A percentile compares a stretch with the other conserved stretches of the same genome.
phyloP scores from a whole-genome alignment of 2,113 vertebrate species.

The Boleophthalmus pectinirostris region DNA sequence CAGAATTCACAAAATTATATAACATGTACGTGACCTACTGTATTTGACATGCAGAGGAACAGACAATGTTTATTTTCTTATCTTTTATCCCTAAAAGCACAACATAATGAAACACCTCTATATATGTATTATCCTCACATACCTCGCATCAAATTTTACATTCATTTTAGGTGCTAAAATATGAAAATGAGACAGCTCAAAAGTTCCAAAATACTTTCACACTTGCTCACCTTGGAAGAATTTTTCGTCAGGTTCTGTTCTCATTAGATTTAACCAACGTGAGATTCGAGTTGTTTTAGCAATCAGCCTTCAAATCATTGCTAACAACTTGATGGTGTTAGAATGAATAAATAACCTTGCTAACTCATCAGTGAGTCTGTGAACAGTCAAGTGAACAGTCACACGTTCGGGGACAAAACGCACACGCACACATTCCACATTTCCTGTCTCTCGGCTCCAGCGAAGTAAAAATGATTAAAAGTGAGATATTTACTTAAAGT shows the following conservation, averaged over 20 bases:
- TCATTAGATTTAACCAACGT: background rate
- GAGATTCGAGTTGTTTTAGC: background rate
- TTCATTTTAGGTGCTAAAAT: background rate
- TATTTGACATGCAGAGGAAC: too few relatives aligned
- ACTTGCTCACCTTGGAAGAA: background rate
- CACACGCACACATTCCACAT: background rate
- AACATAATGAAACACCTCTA: too few relatives aligned
- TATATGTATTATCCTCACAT: background rate
- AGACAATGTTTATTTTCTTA: too few relatives aligned
- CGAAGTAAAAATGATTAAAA: background rate
- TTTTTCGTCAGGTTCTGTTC: background rate
- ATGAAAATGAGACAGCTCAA: background rate
- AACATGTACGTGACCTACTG: too few relatives aligned
- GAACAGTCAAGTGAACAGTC: background rate
- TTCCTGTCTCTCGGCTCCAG: background rate
- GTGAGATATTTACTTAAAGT: constrained; percentile 16
- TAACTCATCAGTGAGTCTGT: constrained; percentile 3
- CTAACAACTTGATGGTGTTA: background rate
- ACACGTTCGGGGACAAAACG: background rate
- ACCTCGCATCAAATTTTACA: background rate
- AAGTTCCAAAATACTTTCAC: background rate
- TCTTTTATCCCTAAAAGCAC: too few relatives aligned
- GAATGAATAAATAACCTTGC: constrained; percentile 2
- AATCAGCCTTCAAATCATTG: constrained; percentile 5
- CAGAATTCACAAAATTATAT: too few relatives aligned